Base-by-base conservation (phyloP, 2,797 vertebrate genomes). In the Schizothorax lantsangensis region DNA sequence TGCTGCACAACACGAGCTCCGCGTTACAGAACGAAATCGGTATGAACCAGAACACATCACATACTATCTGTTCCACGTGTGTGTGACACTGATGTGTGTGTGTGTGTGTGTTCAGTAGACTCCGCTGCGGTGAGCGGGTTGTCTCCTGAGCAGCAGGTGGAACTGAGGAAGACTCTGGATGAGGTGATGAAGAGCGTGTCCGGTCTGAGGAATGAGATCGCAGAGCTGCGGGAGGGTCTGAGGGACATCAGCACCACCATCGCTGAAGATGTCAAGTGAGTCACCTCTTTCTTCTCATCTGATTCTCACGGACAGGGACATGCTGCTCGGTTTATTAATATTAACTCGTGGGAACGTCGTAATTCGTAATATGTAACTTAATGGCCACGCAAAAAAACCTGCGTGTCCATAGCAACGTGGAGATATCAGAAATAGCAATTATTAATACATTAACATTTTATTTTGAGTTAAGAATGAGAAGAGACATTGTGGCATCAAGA, bases 191-290 rank as follows among this genome's bases (percentile, higher is more conserved):
- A 71, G 84, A 97, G 94, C 30, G 92, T 99, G 15, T 68, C 90
- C 0, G 96, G 95, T 0, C 94, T 99, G 81, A 94, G 96, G 47
- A 93, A 81, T 0, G 98, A 99, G 88, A 97, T 99, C 81, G 95
- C 97, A 6, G 96, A 97, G 90, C 92, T 99, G 78, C 92, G 97
- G 15, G 94, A 88, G 0, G 94, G 96, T 84, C 95, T 99, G 73
- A 96, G 94, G 88, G 94, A 93, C 81, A 95, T 99, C 4, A 96
- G 96, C 0, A 88, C 91, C 38, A 97, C 97, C 88, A 98, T 99
- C 12, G 94, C 96, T 26, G 95, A 95, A 54, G 97, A 98, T 88
- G 95, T 99, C 88, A 97, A 96, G 98, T 98, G 87, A 94, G 96
- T 52, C 49, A 19, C 6, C 49, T 52, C 15, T 17, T 49, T 40